These are phyloP conservation scores for Diplazon laetatorius DNA, from an alignment of 2,888 invertebrate genomes.

Conservation along the genomic window DNA sequence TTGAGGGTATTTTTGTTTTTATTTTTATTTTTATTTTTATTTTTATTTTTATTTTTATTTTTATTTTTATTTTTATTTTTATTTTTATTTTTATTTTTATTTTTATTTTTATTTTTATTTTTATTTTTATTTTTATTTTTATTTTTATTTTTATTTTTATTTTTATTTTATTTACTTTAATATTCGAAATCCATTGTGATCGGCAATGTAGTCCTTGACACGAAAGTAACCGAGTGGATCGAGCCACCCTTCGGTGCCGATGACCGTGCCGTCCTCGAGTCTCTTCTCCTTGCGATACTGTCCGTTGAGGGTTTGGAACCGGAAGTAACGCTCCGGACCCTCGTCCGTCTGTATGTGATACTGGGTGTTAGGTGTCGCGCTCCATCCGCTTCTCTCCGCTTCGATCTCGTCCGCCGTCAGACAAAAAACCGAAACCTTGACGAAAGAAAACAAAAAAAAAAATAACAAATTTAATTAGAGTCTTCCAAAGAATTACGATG, in stretches of 20 bases:
- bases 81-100: conserved; percentile 86
- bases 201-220: conserved; percentile 94
- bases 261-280: conserved; percentile 93
- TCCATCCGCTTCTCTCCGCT: conserved; percentile 84
- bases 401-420: conserved; percentile 78
- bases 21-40: too few relatives aligned
- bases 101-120: too few relatives aligned
- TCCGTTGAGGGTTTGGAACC: conserved; percentile 94
- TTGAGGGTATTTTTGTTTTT: too few relatives aligned
- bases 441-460: conserved; percentile 22
- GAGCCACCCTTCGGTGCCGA: conserved; percentile 95
- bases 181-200: conserved; percentile 92
- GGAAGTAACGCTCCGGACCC: conserved; percentile 94
- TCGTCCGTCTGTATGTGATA: conserved; percentile 97
- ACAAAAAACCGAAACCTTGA: conserved; percentile 78
- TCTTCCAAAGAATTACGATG: conserved; percentile 5
- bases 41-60: background rate
- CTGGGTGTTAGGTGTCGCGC: conserved; percentile 87
- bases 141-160: background rate
- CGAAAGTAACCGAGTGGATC: conserved; percentile 91
- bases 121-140: too few relatives aligned
- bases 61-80: background rate
- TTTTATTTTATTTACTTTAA: conserved; percentile 82
- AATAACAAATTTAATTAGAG: background rate
- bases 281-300: conserved; percentile 95